These are phyloP conservation scores for Molossus alvarezi DNA, from an alignment of 2,797 vertebrate species.

Conservation along the genomic window DNA sequence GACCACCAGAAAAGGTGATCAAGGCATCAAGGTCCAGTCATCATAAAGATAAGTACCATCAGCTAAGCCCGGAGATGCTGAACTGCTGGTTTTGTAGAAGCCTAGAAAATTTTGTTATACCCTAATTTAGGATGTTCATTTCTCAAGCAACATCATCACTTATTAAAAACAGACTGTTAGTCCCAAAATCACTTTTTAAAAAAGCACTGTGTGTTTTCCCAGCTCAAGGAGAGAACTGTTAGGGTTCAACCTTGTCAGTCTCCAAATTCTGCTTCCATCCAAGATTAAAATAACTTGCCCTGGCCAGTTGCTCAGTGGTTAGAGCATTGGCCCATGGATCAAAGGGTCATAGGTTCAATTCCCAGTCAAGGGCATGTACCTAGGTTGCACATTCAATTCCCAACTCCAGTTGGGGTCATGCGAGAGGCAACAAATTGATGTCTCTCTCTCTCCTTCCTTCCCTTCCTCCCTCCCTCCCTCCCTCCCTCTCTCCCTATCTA, in stretches of 20 bases:
- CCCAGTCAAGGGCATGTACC: too few relatives aligned
- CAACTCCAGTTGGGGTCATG: too few relatives aligned
- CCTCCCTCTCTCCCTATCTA: too few relatives aligned
- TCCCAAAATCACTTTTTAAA: background rate
- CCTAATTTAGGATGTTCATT: conserved; percentile 55
- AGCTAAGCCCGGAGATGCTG: background rate
- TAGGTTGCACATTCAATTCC: too few relatives aligned
- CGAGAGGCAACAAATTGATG: too few relatives aligned
- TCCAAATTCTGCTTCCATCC: conserved; percentile 58
- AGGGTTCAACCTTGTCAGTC: conserved; percentile 24
- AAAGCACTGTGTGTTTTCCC: background rate
- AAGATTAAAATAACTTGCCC: conserved; percentile 24
- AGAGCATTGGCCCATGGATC: too few relatives aligned
- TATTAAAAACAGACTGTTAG: conserved; percentile 17
- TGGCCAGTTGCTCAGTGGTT: too few relatives aligned
- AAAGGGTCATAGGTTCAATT: too few relatives aligned
- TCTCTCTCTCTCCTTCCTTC: too few relatives aligned
- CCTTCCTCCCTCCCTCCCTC: too few relatives aligned
- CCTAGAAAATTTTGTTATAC: conserved; percentile 21
- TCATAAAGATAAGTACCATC: conserved; percentile 6
- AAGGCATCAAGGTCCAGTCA: background rate
- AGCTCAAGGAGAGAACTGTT: conserved; percentile 31
- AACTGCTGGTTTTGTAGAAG: conserved; percentile 9
- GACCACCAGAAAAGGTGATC: conserved; percentile 9
- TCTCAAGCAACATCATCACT: conserved; percentile 56